phyloP scores from a whole-genome alignment of 2,888 invertebrate genomes.

The Drosophila kuntzei region DNA sequence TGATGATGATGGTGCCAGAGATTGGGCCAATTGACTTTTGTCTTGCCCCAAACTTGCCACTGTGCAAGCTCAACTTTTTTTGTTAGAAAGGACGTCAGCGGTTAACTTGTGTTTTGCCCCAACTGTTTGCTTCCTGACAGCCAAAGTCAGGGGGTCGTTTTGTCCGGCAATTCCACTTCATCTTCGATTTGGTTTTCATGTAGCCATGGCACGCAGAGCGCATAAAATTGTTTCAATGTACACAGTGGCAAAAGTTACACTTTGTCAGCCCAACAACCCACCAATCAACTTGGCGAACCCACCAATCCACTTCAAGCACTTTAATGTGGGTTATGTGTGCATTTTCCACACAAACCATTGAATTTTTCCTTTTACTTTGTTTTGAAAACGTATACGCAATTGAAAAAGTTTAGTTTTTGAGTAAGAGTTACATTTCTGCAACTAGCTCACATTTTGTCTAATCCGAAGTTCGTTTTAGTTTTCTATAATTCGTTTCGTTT shows the following conservation, averaged over 20 bases:
- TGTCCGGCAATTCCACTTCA: conserved; percentile 44
- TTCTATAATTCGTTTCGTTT: conserved; percentile 44
- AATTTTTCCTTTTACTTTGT: conserved; percentile 8
- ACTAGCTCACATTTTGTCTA: conserved; percentile 36
- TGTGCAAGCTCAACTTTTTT: conserved; percentile 33
- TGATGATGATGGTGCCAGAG: conserved; percentile 47
- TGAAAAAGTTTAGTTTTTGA: conserved; percentile 71
- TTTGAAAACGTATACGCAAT: conserved; percentile 63
- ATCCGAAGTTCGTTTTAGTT: conserved; percentile 23
- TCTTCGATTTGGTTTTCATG: conserved; percentile 79
- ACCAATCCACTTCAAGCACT: conserved; percentile 27
- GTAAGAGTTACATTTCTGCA: conserved; percentile 26
- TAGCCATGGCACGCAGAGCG: conserved; percentile 77
- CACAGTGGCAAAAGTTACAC: conserved; percentile 66
- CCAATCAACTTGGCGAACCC: conserved; percentile 19
- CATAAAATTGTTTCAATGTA: conserved; percentile 74
- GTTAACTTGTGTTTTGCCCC: conserved; percentile 45
- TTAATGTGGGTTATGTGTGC: conserved; percentile 57
- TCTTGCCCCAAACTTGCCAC: conserved; percentile 39
- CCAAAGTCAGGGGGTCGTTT: conserved; percentile 21
- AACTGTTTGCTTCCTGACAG: conserved; percentile 28
- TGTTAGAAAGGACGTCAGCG: conserved; percentile 35
- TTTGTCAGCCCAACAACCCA: conserved; percentile 29
- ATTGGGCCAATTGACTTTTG: conserved; percentile 61
- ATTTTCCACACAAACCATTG: conserved; percentile 49